phyloP scores from a whole-genome alignment of 1,140 invertebrate species.

The Anastrepha obliqua region DNA sequence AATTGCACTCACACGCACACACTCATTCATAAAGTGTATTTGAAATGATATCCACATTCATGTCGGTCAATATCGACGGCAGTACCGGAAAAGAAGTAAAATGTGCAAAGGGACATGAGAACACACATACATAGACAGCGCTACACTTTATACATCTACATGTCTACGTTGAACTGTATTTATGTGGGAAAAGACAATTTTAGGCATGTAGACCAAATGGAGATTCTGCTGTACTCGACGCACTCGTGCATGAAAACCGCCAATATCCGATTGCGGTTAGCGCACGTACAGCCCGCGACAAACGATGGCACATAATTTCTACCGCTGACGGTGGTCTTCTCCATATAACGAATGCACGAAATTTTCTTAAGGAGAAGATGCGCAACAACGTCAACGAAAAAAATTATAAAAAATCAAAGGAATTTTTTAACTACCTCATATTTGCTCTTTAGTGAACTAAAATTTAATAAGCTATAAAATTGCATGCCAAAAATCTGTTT shows the following conservation, averaged over 20 bases:
- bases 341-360: no score
- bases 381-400: no score
- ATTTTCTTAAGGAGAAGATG: no score
- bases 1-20: not conserved
- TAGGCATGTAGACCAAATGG: not conserved
- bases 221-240: not conserved
- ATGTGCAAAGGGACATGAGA: not conserved
- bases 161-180: not conserved
- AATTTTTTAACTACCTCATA: no score
- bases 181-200: not conserved
- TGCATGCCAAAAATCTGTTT: no score
- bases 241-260: slow-evolving; percentile 27
- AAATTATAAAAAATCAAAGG: no score
- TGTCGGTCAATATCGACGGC: not conserved
- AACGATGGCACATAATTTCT: no score
- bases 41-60: not conserved
- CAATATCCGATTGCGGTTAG: slow-evolving; percentile 41
- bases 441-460: no score
- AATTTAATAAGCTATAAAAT: no score
- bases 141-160: not conserved
- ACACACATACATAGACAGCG: not conserved
- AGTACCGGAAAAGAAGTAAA: not conserved
- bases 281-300: not conserved
- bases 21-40: not conserved
- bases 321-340: no score